Evolutionary conservation across 1,140 invertebrate genomes (phyloP).

Genomic region (Papilio helenus): DNA sequence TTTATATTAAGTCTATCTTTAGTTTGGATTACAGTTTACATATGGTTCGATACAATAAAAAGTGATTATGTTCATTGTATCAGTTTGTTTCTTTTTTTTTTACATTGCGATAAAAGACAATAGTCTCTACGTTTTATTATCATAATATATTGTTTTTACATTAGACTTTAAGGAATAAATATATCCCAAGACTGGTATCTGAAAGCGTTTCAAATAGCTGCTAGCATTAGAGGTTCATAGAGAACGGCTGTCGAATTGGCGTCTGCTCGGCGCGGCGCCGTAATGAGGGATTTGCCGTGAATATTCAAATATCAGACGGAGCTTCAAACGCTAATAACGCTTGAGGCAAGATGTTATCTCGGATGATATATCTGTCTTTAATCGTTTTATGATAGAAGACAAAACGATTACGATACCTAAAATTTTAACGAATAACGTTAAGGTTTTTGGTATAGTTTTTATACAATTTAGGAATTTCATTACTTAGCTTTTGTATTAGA

Average conservation of each 20-base stretch:
- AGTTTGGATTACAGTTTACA: too few species aligned
- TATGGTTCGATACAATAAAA: too few species aligned
- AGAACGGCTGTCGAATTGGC: constrained; percentile 1
- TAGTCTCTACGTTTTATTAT: neutral
- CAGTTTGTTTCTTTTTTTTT: neutral
- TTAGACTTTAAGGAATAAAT: neutral
- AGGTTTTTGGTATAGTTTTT: too few species aligned
- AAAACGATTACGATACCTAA: neutral
- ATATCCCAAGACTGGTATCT: neutral
- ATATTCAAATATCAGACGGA: constrained; percentile 19
- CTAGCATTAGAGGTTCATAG: neutral
- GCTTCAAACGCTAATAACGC: neutral
- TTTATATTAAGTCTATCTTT: too few species aligned
- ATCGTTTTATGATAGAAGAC: constrained; percentile 11
- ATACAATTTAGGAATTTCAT: too few species aligned
- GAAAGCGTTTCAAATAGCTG: neutral
- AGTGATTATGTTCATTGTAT: too few species aligned
- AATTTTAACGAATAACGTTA: neutral
- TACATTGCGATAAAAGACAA: neutral
- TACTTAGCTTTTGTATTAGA: too few species aligned
- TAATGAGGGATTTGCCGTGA: constrained; percentile 20
- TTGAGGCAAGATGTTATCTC: neutral
- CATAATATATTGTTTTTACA: neutral
- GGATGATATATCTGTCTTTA: constrained; percentile 12
- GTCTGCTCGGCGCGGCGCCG: neutral